A percentile compares a stretch with the other conserved stretches of the same genome.
phyloP scores from a whole-genome alignment of 2,888 invertebrate genomes.

The Cheilosia variabilis region DNA sequence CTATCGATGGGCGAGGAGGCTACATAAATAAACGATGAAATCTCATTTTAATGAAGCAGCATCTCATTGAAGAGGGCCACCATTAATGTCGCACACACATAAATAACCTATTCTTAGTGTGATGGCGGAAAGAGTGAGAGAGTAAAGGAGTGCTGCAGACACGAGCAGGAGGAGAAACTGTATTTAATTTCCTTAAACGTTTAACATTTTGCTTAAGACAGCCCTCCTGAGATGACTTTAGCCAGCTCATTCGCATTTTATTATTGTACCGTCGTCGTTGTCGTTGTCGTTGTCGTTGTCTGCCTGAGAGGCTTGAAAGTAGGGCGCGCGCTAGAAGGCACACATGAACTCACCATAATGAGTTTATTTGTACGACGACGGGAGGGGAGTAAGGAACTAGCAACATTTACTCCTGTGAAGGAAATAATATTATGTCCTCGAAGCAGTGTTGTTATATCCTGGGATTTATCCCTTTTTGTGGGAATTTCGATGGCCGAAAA shows the following conservation, averaged over 20 bases:
- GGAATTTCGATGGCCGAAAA: too few species aligned
- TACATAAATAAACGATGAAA: constrained; percentile 11
- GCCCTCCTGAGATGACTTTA: constrained; percentile 29
- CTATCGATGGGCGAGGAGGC: too few species aligned
- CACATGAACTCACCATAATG: neutral
- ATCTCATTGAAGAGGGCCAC: constrained; percentile 20
- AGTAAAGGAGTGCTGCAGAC: constrained; percentile 6
- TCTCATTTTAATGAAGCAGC: neutral
- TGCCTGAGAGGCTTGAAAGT: constrained; percentile 7
- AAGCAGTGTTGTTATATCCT: too few species aligned
- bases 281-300: too few species aligned
- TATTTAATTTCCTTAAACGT: constrained; percentile 58
- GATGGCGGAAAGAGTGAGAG: constrained; percentile 4
- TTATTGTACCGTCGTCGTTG: neutral
- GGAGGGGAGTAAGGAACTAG: too few species aligned
- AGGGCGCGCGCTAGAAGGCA: constrained; percentile 13
- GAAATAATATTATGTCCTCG: too few species aligned
- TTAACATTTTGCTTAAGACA: constrained; percentile 36
- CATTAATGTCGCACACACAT: constrained; percentile 33
- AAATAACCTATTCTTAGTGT: constrained; percentile 56
- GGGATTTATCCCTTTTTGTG: too few species aligned
- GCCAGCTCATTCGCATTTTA: neutral
- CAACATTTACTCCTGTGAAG: too few species aligned
- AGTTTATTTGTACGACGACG: too few species aligned
- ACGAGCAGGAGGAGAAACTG: neutral